These are phyloP conservation scores for Saccopteryx leptura DNA, from an alignment of 2,113 vertebrate genomes.

Conservation along the genomic window DNA sequence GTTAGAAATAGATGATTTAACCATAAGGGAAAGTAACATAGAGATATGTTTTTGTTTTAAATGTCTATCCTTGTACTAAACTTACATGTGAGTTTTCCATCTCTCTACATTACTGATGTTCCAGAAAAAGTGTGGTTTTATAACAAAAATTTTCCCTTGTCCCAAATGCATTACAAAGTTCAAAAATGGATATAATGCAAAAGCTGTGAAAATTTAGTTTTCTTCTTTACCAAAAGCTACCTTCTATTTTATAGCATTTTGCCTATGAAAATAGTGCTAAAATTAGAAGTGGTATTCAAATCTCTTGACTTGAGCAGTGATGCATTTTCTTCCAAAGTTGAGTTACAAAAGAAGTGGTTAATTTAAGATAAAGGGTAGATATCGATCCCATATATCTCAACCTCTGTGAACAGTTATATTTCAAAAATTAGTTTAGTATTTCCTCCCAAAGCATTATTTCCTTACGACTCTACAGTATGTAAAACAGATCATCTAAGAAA, in stretches of 20 bases:
- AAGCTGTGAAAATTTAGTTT: slow-evolving; percentile 3
- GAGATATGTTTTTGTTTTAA: slow-evolving; percentile 16
- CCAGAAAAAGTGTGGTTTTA: not conserved
- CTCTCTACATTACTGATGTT: not conserved
- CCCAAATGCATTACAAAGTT: not conserved
- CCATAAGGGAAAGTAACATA: not conserved
- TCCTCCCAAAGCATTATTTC: not conserved
- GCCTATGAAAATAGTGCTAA: not conserved
- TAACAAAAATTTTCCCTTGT: not conserved
- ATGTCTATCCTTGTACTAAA: not conserved
- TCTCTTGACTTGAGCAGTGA: not conserved
- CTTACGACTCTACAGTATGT: not conserved
- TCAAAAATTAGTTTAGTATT: slow-evolving; percentile 1
- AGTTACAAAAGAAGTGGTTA: slow-evolving; percentile 22
- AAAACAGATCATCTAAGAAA: slow-evolving; percentile 29
- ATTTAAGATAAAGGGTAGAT: not conserved
- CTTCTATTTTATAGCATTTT: slow-evolving; percentile 61
- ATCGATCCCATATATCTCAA: not conserved
- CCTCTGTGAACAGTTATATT: slow-evolving; percentile 14
- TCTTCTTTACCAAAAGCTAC: slow-evolving; percentile 15
- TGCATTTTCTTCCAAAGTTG: slow-evolving; percentile 19
- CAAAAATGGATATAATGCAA: not conserved
- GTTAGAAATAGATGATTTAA: slow-evolving; percentile 42
- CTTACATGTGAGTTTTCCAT: not conserved
- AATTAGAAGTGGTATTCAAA: slow-evolving; percentile 37